A percentile compares a stretch with the other conserved stretches of the same genome.
These are phyloP conservation scores for Acholoe squamosa DNA, from an alignment of 2,888 invertebrate genomes.

Conservation along the genomic window DNA sequence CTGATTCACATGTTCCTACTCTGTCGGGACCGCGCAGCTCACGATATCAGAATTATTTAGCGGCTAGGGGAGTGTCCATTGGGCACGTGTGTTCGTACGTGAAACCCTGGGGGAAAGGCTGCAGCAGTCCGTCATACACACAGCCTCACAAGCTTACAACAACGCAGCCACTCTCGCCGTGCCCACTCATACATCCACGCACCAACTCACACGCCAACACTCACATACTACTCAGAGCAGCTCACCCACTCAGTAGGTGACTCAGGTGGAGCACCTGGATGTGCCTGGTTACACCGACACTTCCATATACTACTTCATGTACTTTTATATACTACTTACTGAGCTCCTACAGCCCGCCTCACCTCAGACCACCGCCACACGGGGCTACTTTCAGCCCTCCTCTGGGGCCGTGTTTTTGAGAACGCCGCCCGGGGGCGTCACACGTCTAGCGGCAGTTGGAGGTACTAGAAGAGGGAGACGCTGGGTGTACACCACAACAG, in stretches of 20 bases:
- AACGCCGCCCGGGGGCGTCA: no score
- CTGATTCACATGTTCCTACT: not conserved
- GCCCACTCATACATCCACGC: not conserved
- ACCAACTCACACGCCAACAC: not conserved
- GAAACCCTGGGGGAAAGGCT: no score
- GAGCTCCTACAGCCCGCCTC: not conserved
- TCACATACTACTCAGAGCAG: no score
- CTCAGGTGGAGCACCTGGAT: no score
- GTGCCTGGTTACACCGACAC: not conserved
- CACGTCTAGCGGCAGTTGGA: no score
- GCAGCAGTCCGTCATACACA: no score
- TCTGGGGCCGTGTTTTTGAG: not conserved
- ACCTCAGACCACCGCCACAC: not conserved
- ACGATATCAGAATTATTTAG: conserved; percentile 3
- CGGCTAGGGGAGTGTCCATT: not conserved
- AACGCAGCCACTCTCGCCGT: not conserved
- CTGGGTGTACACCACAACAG: no score
- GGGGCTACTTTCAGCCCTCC: not conserved
- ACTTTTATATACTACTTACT: not conserved
- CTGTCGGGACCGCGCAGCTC: not conserved
- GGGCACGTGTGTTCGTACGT: not conserved
- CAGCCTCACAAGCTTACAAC: not conserved
- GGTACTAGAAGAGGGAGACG: no score
- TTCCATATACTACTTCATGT: not conserved
- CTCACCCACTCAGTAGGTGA: no score